Base-by-base conservation (phyloP, 2,113 vertebrate species). In the Entelurus aequoreus region DNA sequence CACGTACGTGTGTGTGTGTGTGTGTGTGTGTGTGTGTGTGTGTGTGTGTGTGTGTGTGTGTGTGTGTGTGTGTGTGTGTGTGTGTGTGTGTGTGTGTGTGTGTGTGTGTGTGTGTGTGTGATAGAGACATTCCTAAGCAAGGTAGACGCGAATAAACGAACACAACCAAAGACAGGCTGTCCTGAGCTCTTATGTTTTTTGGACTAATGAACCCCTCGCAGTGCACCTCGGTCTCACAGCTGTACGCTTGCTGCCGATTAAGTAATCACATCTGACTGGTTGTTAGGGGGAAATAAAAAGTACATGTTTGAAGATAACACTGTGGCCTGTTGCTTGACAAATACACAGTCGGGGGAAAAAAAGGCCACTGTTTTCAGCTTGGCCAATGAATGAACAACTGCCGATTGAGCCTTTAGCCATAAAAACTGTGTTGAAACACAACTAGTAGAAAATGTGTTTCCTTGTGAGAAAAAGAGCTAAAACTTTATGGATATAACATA, bases 91-190 rank as follows among this genome's bases (percentile, higher is more conserved):
- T 40, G 68, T 46, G 68, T 21, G 65, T 44, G 61, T 47, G 73
- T 40, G 68, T 46, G 68, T 21, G 65, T 38, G 65, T 63, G 60
- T 44, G 59, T 16, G 28, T 48, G 52, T 36, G 60, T 16, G 21
- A 36, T 35, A 28, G 63, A 69, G 76, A 83, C 81, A 85, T 87
- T 87, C 85, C 83, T 84, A 16, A 13, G 64, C 28, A 66, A 85
- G 76, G 78, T 77, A 74, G 75, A 77, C 78, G 82, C 87, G 84
- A 88, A 71, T 49, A 62, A 75, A 58, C 38, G 59, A 76, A 60
- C 70, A 58, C 66, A 79, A 75, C 75, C 16, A 60, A 73, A 84
- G 76, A 80, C 82, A 80, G 77, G 77, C 75, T 74, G 79, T 82
- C 82, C 85, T 59, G 69, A 76, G 76, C 75, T 77, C 66, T 74